A percentile compares a stretch with the other conserved stretches of the same genome.
These are phyloP conservation scores for Ageneiosus marmoratus DNA, from an alignment of 2,113 vertebrate genomes.

Conservation along the genomic window DNA sequence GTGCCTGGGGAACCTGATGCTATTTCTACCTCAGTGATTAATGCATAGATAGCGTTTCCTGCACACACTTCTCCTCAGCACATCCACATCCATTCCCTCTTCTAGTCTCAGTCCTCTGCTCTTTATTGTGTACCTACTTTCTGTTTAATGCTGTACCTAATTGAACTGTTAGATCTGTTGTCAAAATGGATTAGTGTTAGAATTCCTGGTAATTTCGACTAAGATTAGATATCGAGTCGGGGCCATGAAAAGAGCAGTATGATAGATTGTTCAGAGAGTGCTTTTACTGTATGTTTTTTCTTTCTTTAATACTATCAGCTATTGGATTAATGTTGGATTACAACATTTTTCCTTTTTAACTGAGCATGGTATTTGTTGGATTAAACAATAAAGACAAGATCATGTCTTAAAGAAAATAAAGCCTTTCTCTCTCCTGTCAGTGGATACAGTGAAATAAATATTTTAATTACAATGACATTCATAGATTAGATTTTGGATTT, in stretches of 20 bases:
- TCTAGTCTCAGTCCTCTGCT: not conserved
- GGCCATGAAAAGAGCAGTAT: not conserved
- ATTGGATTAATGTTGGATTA: not conserved
- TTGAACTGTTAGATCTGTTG: not conserved
- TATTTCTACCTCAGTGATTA: conserved; percentile 55
- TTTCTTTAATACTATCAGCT: not conserved
- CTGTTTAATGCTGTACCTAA: not conserved
- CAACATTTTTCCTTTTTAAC: not conserved
- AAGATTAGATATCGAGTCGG: not conserved
- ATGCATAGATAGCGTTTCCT: conserved; percentile 47
- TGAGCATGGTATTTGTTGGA: not conserved
- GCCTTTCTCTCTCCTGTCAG: not conserved
- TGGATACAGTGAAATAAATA: not conserved
- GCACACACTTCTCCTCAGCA: conserved; percentile 17
- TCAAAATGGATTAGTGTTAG: not conserved
- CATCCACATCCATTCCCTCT: not conserved
- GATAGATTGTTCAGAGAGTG: not conserved
- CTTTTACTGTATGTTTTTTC: not conserved
- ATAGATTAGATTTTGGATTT: not conserved
- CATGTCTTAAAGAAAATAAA: not conserved
- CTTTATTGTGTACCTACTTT: not conserved
- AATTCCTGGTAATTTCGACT: not conserved
- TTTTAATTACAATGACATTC: not conserved
- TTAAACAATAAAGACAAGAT: not conserved
- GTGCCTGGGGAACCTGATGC: conserved; percentile 44